phyloP scores from a whole-genome alignment of 2,797 vertebrate genomes.

The Galago senegalensis region DNA sequence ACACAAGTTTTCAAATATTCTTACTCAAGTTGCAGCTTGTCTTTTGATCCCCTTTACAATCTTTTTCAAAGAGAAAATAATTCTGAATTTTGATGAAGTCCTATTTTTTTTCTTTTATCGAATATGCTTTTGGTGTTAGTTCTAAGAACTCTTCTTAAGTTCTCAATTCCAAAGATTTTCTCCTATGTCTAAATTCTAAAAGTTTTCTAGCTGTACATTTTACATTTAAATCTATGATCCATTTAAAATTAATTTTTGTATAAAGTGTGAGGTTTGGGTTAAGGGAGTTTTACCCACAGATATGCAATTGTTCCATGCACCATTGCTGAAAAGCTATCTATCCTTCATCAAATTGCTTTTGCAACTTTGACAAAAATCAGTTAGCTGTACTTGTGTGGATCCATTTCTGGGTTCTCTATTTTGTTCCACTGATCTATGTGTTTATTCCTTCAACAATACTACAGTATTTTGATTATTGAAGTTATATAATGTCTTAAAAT shows the following conservation, averaged over 20 bases:
- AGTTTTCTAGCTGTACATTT: slow-evolving; percentile 31
- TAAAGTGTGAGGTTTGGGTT: slow-evolving; percentile 15
- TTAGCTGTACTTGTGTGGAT: background rate
- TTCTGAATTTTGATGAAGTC: slow-evolving; percentile 22
- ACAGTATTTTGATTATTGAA: slow-evolving; percentile 51
- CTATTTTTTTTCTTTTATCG: slow-evolving; percentile 5
- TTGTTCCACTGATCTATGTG: background rate
- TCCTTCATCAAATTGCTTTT: slow-evolving; percentile 2
- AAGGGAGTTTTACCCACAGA: background rate
- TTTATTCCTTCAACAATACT: background rate
- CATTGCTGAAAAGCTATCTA: slow-evolving; percentile 6
- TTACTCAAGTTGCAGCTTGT: background rate
- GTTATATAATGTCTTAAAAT: slow-evolving; percentile 47
- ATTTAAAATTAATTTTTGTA: slow-evolving; percentile 1
- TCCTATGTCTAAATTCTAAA: background rate
- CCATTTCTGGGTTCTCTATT: slow-evolving; percentile 28
- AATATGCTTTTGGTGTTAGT: background rate
- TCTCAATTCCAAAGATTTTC: background rate
- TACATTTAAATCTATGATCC: slow-evolving; percentile 42
- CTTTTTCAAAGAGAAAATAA: slow-evolving; percentile 23
- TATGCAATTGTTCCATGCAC: slow-evolving; percentile 7
- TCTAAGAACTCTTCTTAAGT: slow-evolving; percentile 21
- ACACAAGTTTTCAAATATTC: slow-evolving; percentile 34
- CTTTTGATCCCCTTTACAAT: slow-evolving; percentile 16
- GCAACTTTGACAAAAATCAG: slow-evolving; percentile 38